Evolutionary conservation across 2,113 vertebrate species (phyloP).

Genomic region (Lophius piscatorius): DNA sequence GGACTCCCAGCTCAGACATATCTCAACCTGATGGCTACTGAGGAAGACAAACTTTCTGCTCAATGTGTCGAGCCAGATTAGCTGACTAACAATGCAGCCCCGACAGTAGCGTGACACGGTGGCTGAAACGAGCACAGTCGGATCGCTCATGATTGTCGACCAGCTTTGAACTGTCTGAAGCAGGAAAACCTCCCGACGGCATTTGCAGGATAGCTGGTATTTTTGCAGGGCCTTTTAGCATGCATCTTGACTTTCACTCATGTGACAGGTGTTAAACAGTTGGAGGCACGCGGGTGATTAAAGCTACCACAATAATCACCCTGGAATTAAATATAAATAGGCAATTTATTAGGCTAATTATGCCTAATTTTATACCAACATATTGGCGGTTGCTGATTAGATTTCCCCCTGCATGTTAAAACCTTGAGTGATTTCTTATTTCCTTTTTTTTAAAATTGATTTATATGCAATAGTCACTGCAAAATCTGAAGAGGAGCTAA

Average conservation of each 20-base stretch:
- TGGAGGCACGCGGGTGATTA: slow-evolving; percentile 37
- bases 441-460: slow-evolving; percentile 20
- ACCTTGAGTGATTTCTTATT: slow-evolving; percentile 11
- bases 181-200: neutral
- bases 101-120: slow-evolving; percentile 8
- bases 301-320: slow-evolving; percentile 30
- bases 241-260: slow-evolving; percentile 32
- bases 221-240: slow-evolving; percentile 37
- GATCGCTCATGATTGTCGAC: slow-evolving; percentile 11
- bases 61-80: slow-evolving; percentile 27
- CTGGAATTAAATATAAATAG: slow-evolving; percentile 36
- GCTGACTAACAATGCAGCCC: slow-evolving; percentile 28
- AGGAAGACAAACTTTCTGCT: slow-evolving; percentile 39
- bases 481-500: slow-evolving; percentile 24
- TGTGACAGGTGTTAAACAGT: slow-evolving; percentile 35
- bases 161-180: neutral
- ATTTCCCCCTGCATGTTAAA: neutral
- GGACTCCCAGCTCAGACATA: slow-evolving; percentile 46
- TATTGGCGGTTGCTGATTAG: slow-evolving; percentile 11
- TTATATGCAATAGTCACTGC: slow-evolving; percentile 37
- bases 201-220: slow-evolving; percentile 37
- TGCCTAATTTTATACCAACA: slow-evolving; percentile 16
- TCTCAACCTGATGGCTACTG: slow-evolving; percentile 19
- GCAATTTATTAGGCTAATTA: slow-evolving; percentile 42
- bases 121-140: slow-evolving; percentile 15